These are phyloP conservation scores for Campoletis sonorensis DNA, from an alignment of 1,140 invertebrate species.

Conservation along the genomic window DNA sequence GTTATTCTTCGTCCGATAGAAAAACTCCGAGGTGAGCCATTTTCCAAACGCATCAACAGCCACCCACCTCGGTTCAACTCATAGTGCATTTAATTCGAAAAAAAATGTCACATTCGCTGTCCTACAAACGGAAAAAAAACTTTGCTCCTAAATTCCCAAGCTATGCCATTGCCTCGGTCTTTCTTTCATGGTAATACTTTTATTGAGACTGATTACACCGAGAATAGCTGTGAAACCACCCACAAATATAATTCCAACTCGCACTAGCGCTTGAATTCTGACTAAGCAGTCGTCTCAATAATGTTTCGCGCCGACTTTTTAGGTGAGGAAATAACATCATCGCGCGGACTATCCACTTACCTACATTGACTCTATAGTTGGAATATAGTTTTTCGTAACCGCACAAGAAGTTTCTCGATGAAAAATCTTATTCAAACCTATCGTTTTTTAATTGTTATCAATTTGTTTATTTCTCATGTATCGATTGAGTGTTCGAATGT, in stretches of 20 bases:
- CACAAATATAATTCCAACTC: not conserved
- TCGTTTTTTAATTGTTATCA: too few relatives aligned
- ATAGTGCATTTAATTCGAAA: not conserved
- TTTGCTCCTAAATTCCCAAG: not conserved
- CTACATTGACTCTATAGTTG: too few relatives aligned
- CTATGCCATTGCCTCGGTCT: not conserved
- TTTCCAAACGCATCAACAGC: not conserved
- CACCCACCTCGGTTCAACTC: not conserved
- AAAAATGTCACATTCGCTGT: not conserved
- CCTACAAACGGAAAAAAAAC: not conserved
- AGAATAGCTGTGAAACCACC: not conserved
- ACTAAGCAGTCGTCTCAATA: not conserved
- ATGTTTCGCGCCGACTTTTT: not conserved
- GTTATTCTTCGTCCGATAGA: not conserved
- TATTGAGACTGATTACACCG: constrained; percentile 6
- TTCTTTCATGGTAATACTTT: constrained; percentile 17
- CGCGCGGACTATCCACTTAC: too few relatives aligned
- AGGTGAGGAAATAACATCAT: too few relatives aligned
- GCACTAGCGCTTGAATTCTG: not conserved
- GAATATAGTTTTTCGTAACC: too few relatives aligned
- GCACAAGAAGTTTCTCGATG: too few relatives aligned
- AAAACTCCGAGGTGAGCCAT: not conserved
- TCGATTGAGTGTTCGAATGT: too few relatives aligned
- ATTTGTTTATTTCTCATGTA: too few relatives aligned
- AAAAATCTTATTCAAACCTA: too few relatives aligned